Conservation (phyloP, 1,140 invertebrate species). For the Halesus radiatus region DNA sequence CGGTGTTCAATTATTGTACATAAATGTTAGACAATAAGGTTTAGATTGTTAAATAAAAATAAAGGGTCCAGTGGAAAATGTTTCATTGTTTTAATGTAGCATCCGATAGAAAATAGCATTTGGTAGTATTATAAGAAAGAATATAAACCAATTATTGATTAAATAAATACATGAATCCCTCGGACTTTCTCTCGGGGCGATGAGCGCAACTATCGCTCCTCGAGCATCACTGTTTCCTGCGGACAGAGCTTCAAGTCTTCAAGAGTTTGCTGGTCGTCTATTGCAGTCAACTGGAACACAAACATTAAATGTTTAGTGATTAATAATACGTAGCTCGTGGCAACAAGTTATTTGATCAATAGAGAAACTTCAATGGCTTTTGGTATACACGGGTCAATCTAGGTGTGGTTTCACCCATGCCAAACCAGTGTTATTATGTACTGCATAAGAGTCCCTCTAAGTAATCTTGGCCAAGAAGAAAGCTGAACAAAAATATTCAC, state of each 20-base stretch:
- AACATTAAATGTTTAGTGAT: too few relatives aligned
- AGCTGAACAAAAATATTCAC: too few relatives aligned
- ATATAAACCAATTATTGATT: conserved; percentile 40
- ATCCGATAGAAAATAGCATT: conserved; percentile 53
- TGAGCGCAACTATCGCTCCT: conserved; percentile 81
- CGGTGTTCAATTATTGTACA: too few relatives aligned
- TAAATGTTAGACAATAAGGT: not conserved
- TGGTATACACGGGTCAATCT: too few relatives aligned
- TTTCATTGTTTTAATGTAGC: conserved; percentile 43
- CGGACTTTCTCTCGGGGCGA: not conserved
- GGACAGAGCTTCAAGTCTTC: conserved; percentile 87
- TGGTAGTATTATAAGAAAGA: conserved; percentile 50
- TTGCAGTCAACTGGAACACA: conserved; percentile 80
- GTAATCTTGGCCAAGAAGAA: too few relatives aligned
- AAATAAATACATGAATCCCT: conserved; percentile 45
- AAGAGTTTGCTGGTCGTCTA: conserved; percentile 83
- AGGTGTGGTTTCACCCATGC: too few relatives aligned
- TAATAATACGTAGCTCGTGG: too few relatives aligned
- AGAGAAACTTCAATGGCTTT: too few relatives aligned
- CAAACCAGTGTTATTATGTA: too few relatives aligned
- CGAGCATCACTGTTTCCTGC: conserved; percentile 93
- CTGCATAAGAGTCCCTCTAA: too few relatives aligned
- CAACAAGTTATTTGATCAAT: too few relatives aligned
- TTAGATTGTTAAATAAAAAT: conserved; percentile 19
- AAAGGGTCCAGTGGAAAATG: conserved; percentile 27